Evolutionary conservation across 2,888 invertebrate genomes (phyloP).

Genomic region (Nudaria mundana): DNA sequence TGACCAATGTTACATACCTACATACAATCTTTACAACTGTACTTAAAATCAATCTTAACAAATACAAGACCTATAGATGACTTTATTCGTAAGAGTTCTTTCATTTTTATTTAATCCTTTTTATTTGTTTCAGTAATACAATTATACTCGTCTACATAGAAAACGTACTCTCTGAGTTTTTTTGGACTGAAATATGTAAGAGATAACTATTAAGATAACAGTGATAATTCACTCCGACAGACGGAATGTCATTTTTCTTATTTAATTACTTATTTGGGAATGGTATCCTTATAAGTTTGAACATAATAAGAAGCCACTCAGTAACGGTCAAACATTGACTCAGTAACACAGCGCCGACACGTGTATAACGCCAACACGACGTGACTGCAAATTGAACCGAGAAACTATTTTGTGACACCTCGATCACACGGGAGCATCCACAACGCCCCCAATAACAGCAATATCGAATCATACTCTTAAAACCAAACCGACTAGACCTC

Average conservation of each 20-base stretch:
- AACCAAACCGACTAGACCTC: conserved; percentile 18
- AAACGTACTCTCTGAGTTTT: no score
- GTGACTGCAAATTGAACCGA: conserved; percentile 50
- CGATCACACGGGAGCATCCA: conserved; percentile 47
- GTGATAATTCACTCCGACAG: neutral
- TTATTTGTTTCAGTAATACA: no score
- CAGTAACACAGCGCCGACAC: conserved; percentile 9
- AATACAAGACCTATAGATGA: no score
- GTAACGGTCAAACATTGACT: conserved; percentile 1
- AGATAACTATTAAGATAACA: no score
- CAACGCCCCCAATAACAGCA: conserved; percentile 61
- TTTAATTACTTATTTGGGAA: conserved; percentile 5
- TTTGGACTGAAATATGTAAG: no score
- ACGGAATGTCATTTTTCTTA: neutral
- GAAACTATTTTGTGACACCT: conserved; percentile 67
- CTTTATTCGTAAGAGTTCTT: no score
- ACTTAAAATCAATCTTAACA: no score
- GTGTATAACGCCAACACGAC: conserved; percentile 31
- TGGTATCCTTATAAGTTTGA: conserved; percentile 8
- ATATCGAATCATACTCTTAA: conserved; percentile 57
- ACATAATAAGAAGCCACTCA: conserved; percentile 8
- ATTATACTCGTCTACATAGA: no score
- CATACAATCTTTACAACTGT: no score
- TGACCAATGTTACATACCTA: no score
- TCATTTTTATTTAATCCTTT: no score